Evolutionary conservation across 2,888 invertebrate species (phyloP).

Genomic region (Drosophila subquinaria): DNA sequence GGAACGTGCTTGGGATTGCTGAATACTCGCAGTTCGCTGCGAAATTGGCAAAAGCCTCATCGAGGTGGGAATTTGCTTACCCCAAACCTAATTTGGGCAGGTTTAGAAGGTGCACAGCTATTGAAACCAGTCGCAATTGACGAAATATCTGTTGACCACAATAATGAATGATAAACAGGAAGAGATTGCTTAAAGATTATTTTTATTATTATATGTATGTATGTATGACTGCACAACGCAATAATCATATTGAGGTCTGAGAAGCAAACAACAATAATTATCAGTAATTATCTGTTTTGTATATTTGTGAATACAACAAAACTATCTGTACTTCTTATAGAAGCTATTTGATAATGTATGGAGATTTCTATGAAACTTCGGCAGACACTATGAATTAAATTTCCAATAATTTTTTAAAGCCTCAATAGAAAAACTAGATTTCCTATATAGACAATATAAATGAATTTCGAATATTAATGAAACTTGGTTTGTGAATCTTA

Average conservation of each 20-base stretch:
- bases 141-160: slow-evolving; percentile 5
- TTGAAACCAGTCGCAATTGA: slow-evolving; percentile 32
- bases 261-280: neutral
- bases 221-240: neutral
- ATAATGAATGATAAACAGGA: slow-evolving; percentile 19
- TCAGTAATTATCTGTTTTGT: neutral
- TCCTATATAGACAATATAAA: no score
- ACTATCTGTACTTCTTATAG: no score
- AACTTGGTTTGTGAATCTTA: no score
- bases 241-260: neutral
- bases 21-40: slow-evolving; percentile 14
- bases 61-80: slow-evolving; percentile 18
- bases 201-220: neutral
- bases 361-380: no score
- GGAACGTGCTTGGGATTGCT: slow-evolving; percentile 55
- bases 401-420: no score
- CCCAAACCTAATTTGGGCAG: neutral
- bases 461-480: no score
- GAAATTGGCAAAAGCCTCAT: slow-evolving; percentile 21
- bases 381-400: no score
- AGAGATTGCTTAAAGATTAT: slow-evolving; percentile 6
- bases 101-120: slow-evolving; percentile 14
- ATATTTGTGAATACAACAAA: no score
- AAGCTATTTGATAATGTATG: no score
- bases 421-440: no score